Percentiles rank a stretch among this genome's conserved stretches.
Conservation (phyloP, 2,888 invertebrate species). For the Lepidonotus clava region DNA sequence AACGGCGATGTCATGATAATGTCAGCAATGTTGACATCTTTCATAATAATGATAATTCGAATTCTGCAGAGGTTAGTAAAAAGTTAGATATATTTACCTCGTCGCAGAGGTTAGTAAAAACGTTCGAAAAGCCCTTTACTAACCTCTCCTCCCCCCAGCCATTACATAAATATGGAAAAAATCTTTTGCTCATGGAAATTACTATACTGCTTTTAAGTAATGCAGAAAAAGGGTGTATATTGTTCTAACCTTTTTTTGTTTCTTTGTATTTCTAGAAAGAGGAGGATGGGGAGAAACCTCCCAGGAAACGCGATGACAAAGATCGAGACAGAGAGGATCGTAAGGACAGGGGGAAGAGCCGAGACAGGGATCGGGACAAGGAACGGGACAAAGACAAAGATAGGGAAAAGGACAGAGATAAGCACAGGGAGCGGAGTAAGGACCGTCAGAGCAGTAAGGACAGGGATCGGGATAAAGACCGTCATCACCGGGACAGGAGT, state of each 20-base stretch:
- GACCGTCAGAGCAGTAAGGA: slow-evolving; percentile 54
- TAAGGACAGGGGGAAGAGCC: slow-evolving; percentile 41
- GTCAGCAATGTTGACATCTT: too few species aligned
- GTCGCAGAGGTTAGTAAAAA: too few species aligned
- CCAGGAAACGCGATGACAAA: slow-evolving; percentile 49
- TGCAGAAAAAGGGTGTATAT: too few species aligned
- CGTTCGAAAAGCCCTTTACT: too few species aligned
- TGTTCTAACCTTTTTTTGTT: too few species aligned
- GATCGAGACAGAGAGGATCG: slow-evolving; percentile 53
- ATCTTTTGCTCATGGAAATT: too few species aligned
- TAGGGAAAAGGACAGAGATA: slow-evolving; percentile 49
- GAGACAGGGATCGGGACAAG: slow-evolving; percentile 31
- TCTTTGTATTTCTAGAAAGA: neutral
- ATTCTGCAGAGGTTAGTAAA: too few species aligned
- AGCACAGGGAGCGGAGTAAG: slow-evolving; percentile 47
- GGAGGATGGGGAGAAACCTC: slow-evolving; percentile 14
- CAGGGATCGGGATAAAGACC: slow-evolving; percentile 52
- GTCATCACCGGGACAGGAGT: slow-evolving; percentile 57
- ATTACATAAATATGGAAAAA: too few species aligned
- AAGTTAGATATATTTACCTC: too few species aligned
- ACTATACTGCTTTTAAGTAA: neutral
- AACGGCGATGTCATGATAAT: too few species aligned
- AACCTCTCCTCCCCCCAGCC: too few species aligned
- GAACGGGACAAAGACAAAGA: slow-evolving; percentile 40
- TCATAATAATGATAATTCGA: too few species aligned